Conservation (phyloP, 2,797 vertebrate genomes). For the Smutsia temminckii region DNA sequence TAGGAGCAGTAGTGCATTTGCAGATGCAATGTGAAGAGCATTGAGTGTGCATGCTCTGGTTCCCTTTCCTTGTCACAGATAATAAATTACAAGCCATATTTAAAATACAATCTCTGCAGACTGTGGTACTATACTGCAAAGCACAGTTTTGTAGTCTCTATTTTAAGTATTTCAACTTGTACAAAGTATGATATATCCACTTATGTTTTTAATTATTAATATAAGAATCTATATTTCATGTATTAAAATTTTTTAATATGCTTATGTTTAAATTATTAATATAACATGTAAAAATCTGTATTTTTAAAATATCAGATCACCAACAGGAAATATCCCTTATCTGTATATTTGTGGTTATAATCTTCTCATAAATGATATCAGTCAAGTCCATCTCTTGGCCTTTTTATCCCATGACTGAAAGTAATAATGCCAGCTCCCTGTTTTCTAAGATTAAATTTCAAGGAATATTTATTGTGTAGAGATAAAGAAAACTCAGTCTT, state of each 20-base stretch:
- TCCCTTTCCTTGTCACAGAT: not conserved
- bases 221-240: not conserved
- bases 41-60: not conserved
- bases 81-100: not conserved
- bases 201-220: not conserved
- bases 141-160: conserved; percentile 7
- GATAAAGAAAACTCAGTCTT: conserved; percentile 1
- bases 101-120: not conserved
- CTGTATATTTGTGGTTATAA: not conserved
- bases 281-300: not conserved
- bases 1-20: not conserved
- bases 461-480: not conserved
- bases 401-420: conserved; percentile 44
- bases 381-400: not conserved
- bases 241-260: not conserved
- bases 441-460: conserved; percentile 43
- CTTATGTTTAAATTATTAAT: not conserved
- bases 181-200: not conserved
- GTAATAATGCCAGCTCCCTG: not conserved
- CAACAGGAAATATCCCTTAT: not conserved
- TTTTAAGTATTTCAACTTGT: conserved; percentile 25
- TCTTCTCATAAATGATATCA: conserved; percentile 12
- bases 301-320: not conserved
- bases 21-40: not conserved
- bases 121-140: not conserved